A percentile compares a stretch with the other conserved stretches of the same genome.
Evolutionary conservation across 35 echinoderm and acorn worm species (phyloP).

Genomic region (Ophiothrix spiculata): DNA sequence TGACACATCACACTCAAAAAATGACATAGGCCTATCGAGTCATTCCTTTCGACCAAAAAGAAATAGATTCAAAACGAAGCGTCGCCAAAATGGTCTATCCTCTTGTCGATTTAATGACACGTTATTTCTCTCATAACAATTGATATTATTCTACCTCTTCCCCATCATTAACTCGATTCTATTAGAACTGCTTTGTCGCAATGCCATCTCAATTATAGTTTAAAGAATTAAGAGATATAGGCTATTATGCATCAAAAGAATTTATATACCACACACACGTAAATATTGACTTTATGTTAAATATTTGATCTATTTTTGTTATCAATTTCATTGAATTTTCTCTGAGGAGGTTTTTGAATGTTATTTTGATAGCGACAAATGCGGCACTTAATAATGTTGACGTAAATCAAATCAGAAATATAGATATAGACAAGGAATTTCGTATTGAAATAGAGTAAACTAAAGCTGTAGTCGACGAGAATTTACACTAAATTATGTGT

Average conservation of each 20-base stretch:
- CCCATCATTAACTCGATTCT: not conserved
- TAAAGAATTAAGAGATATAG: not conserved
- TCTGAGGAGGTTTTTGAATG: too few species aligned
- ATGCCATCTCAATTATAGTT: not conserved
- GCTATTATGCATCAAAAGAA: not conserved
- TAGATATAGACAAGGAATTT: too few species aligned
- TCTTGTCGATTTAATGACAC: not conserved
- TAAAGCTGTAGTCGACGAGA: too few species aligned
- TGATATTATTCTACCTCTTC: not conserved
- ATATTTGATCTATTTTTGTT: too few species aligned
- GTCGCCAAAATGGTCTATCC: not conserved
- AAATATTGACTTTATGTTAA: not conserved
- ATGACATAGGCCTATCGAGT: not conserved
- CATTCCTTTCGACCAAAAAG: not conserved
- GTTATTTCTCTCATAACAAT: not conserved
- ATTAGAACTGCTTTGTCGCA: not conserved
- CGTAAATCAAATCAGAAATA: too few species aligned
- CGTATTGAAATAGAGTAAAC: too few species aligned
- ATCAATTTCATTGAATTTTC: too few species aligned
- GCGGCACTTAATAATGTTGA: too few species aligned
- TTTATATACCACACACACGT: not conserved
- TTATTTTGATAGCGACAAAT: too few species aligned
- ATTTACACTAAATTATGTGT: too few species aligned
- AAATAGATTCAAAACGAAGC: too few species aligned
- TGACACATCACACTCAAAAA: too few species aligned